phyloP scores from a whole-genome alignment of 2,888 invertebrate species.

The Conomelus anceps region DNA sequence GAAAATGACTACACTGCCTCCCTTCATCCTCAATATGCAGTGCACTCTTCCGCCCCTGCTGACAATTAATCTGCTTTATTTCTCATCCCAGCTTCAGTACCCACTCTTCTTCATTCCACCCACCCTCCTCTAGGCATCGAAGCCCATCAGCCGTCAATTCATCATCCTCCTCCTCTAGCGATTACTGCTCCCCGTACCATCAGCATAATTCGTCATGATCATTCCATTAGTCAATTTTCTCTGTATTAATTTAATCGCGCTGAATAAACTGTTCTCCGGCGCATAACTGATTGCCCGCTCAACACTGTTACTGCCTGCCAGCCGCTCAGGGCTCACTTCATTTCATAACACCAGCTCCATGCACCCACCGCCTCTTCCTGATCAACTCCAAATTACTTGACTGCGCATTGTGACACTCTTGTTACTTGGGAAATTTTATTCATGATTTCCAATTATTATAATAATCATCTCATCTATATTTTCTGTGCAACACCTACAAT shows the following conservation, averaged over 20 bases:
- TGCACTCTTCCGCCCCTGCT: background rate
- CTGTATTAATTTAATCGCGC: background rate
- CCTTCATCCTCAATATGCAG: background rate
- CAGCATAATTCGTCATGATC: background rate
- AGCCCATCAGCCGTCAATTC: background rate
- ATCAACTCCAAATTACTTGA: background rate
- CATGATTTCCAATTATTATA: too few species aligned
- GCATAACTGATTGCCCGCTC: background rate
- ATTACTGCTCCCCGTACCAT: background rate
- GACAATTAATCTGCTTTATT: conserved; percentile 20
- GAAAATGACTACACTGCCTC: conserved; percentile 26
- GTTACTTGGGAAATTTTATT: too few species aligned
- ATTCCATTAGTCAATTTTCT: background rate
- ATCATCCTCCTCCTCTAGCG: background rate
- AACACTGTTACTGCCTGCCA: too few species aligned
- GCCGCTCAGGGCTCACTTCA: background rate
- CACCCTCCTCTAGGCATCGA: background rate
- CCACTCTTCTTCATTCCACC: background rate
- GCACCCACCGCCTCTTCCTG: background rate
- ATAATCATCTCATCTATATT: too few species aligned
- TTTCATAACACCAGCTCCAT: background rate
- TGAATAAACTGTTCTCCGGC: background rate
- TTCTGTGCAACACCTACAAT: too few species aligned
- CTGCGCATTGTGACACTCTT: background rate
- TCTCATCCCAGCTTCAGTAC: background rate